phyloP scores from a whole-genome alignment of 2,797 vertebrate species.

The Crenichthys baileyi region DNA sequence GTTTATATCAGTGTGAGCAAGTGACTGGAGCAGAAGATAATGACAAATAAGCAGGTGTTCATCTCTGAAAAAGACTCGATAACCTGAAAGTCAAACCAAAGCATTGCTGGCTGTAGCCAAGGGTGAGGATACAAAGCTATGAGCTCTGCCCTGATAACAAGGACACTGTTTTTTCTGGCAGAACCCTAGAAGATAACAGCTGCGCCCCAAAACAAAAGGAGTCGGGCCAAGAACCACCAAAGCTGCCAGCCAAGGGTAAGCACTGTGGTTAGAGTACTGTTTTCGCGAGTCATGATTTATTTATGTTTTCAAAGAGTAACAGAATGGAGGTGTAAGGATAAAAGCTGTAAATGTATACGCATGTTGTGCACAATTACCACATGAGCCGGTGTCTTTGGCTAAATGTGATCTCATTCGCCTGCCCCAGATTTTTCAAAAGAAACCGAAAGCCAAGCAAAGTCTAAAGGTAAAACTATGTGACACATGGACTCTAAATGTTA shows the following conservation, averaged over 20 bases:
- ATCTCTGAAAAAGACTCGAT: not conserved
- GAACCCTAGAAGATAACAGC: not conserved
- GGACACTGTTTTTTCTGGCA: not conserved
- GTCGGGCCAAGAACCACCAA: not conserved
- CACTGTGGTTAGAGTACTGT: not conserved
- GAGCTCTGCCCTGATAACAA: not conserved
- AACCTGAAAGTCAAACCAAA: not conserved
- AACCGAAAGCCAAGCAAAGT: not conserved
- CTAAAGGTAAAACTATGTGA: no score
- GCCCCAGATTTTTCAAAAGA: not conserved
- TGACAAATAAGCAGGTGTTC: no score
- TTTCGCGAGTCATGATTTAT: not conserved
- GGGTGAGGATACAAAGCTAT: not conserved
- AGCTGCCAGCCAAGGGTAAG: not conserved
- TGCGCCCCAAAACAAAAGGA: not conserved
- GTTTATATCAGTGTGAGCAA: not conserved
- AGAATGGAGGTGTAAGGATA: not conserved
- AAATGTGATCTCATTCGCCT: not conserved
- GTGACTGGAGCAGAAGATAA: no score
- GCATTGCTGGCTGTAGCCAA: not conserved
- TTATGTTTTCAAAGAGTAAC: not conserved
- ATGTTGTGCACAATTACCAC: not conserved
- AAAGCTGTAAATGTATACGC: not conserved
- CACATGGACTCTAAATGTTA: not conserved
- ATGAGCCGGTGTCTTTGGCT: no score